These are phyloP conservation scores for Rhinella marina DNA, from an alignment of 2,797 vertebrate genomes.

Conservation along the genomic window DNA sequence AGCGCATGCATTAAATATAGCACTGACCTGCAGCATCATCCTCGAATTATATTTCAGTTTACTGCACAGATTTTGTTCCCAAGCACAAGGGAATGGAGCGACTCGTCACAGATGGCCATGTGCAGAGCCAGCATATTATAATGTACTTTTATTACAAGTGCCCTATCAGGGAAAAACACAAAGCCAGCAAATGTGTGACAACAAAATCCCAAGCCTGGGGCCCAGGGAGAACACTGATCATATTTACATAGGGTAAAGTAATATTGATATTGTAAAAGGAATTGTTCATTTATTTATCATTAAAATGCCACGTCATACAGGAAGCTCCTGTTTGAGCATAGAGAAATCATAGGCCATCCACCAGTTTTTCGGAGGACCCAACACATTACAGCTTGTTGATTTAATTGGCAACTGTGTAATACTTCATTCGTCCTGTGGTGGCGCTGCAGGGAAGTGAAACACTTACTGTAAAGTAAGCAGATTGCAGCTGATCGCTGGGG, in stretches of 20 bases:
- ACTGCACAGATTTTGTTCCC: slow-evolving; percentile 20
- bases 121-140: slow-evolving; percentile 42
- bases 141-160: slow-evolving; percentile 48
- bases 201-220: slow-evolving; percentile 19
- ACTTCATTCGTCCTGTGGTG: background rate
- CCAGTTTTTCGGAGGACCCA: background rate
- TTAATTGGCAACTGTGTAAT: background rate
- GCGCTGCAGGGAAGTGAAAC: background rate
- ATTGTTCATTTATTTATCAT: background rate
- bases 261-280: slow-evolving; percentile 9
- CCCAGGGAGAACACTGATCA: background rate
- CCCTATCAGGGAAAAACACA: slow-evolving; percentile 1
- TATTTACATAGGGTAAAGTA: background rate
- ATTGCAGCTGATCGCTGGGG: background rate
- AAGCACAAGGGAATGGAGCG: slow-evolving; percentile 10
- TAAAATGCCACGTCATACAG: background rate
- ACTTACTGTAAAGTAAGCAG: background rate
- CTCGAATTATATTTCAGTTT: slow-evolving; percentile 26
- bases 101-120: slow-evolving; percentile 48
- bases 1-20: background rate
- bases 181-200: slow-evolving; percentile 33
- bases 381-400: background rate
- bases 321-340: background rate
- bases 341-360: background rate
- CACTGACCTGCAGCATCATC: background rate